Evolutionary conservation across 2,888 invertebrate genomes (phyloP).

Genomic region (Matsumyia berberina): DNA sequence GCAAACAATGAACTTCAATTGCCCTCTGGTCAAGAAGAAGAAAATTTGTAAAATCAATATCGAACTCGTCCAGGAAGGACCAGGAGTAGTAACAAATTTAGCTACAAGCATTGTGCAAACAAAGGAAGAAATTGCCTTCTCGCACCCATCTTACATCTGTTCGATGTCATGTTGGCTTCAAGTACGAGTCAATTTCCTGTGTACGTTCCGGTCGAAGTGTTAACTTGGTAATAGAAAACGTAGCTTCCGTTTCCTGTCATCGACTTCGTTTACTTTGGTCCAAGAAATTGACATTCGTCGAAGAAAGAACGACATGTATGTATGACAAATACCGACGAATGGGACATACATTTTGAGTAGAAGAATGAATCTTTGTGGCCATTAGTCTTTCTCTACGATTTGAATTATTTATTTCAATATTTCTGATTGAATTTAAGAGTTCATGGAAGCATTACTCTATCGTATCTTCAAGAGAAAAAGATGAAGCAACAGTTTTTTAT

Average conservation of each 20-base stretch:
- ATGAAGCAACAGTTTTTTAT: too few species aligned
- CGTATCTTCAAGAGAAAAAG: too few species aligned
- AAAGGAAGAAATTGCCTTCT: not conserved
- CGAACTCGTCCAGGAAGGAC: not conserved
- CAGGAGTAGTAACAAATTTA: not conserved
- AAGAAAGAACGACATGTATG: not conserved
- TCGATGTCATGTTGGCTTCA: slow-evolving; percentile 13
- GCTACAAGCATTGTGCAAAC: not conserved
- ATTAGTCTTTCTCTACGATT: too few species aligned
- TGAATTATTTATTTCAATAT: too few species aligned
- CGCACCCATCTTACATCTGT: slow-evolving; percentile 16
- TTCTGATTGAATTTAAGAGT: too few species aligned
- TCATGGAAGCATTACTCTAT: too few species aligned
- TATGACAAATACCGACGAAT: too few species aligned
- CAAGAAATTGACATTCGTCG: slow-evolving; percentile 2
- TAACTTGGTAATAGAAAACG: slow-evolving; percentile 26
- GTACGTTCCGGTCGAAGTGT: slow-evolving; percentile 20
- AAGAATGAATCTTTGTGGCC: too few species aligned
- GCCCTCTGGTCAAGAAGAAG: slow-evolving; percentile 5
- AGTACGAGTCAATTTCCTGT: slow-evolving; percentile 37
- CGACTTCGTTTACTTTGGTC: slow-evolving; percentile 11
- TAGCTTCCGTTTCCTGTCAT: slow-evolving; percentile 5
- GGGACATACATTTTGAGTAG: too few species aligned
- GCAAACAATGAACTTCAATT: not conserved
- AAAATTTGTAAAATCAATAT: slow-evolving; percentile 20